A percentile compares a stretch with the other conserved stretches of the same genome.
Evolutionary conservation across 2,113 vertebrate species (phyloP).

Genomic region (Ailuropoda melanoleuca): DNA sequence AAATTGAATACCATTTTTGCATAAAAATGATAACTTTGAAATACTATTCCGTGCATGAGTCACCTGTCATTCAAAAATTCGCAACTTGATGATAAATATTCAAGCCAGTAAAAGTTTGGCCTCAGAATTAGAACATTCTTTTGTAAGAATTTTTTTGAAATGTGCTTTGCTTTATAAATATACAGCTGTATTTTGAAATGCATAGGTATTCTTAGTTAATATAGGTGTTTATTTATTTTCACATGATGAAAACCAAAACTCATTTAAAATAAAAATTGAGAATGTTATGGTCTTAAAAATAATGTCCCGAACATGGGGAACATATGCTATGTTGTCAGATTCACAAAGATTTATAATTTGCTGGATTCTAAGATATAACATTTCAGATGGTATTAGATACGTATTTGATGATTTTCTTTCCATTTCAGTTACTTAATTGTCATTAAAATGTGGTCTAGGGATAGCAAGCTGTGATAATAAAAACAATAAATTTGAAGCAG

Average conservation of each 20-base stretch:
- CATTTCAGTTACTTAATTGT: background rate
- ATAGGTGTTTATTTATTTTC: background rate
- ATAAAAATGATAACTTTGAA: background rate
- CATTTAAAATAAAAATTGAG: slow-evolving; percentile 24
- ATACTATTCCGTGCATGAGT: background rate
- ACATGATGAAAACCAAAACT: background rate
- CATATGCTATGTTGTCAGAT: background rate
- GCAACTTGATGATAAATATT: background rate
- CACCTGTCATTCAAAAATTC: background rate
- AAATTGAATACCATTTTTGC: background rate
- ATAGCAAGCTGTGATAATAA: background rate
- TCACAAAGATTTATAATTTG: slow-evolving; percentile 27
- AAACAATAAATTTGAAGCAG: background rate
- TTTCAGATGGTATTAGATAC: background rate
- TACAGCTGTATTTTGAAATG: background rate
- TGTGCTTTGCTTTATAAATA: background rate
- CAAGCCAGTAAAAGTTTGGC: background rate
- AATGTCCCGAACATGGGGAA: background rate
- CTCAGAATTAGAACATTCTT: background rate
- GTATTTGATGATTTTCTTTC: background rate
- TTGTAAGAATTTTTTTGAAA: background rate
- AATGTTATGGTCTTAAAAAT: background rate
- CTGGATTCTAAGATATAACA: background rate
- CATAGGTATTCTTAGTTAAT: background rate
- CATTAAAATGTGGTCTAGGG: background rate